These are phyloP conservation scores for Bubo blakistoni DNA, from an alignment of 2,113 vertebrate genomes.

Conservation along the genomic window DNA sequence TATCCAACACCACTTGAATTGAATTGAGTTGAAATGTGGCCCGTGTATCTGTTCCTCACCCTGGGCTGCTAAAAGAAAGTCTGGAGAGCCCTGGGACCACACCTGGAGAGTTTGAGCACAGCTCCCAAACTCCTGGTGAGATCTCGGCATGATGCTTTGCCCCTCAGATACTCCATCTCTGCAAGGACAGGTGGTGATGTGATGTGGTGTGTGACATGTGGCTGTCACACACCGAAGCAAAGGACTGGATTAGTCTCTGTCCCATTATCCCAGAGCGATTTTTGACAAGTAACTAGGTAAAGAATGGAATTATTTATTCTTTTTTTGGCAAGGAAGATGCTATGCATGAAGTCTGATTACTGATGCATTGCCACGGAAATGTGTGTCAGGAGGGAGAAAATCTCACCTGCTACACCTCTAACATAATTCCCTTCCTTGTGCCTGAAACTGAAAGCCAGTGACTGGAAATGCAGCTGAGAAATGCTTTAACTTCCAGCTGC, in stretches of 20 bases:
- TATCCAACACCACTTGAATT: fast-evolving
- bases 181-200: background rate
- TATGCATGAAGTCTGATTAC: background rate
- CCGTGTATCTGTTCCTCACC: background rate
- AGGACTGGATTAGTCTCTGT: background rate
- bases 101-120: background rate
- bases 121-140: background rate
- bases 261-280: background rate
- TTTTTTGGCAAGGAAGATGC: background rate
- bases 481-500: background rate
- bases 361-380: background rate
- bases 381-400: background rate
- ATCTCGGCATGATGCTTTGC: fast-evolving
- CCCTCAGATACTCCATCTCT: background rate
- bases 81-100: background rate
- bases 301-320: background rate
- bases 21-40: background rate
- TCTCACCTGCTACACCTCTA: background rate
- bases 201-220: background rate
- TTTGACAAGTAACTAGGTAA: background rate
- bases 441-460: background rate
- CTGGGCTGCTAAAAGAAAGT: background rate
- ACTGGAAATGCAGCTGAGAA: background rate
- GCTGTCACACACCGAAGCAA: background rate
- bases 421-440: background rate